A percentile compares a stretch with the other conserved stretches of the same genome.
phyloP scores from a whole-genome alignment of 2,888 invertebrate genomes.

The Ophioninae sp. region DNA sequence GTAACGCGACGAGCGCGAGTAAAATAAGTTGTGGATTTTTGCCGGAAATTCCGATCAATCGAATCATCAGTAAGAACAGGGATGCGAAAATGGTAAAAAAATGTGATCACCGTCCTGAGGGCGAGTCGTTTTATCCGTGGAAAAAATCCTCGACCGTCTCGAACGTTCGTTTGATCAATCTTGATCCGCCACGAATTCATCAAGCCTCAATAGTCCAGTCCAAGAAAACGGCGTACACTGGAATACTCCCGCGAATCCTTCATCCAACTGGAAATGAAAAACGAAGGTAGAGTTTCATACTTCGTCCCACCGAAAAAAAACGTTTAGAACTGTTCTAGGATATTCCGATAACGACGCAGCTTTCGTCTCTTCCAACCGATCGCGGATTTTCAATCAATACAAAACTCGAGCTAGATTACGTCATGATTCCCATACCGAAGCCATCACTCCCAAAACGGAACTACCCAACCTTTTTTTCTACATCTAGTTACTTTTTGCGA shows the following conservation, averaged over 20 bases:
- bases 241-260: constrained; percentile 70
- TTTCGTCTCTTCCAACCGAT: background rate
- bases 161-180: constrained; percentile 65
- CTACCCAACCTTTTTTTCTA: background rate
- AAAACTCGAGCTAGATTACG: background rate
- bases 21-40: constrained; percentile 52
- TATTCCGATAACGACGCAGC: background rate
- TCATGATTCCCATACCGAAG: too few relatives aligned
- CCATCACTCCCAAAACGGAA: background rate
- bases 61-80: constrained; percentile 32
- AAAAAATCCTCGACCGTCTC: constrained; percentile 63
- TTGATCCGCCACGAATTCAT: constrained; percentile 57
- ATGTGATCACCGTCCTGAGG: background rate
- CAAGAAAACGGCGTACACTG: constrained; percentile 38
- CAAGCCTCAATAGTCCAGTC: constrained; percentile 22
- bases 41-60: constrained; percentile 62
- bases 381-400: background rate
- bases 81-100: constrained; percentile 24
- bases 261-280: constrained; percentile 35
- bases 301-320: background rate
- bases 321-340: background rate
- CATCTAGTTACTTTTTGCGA: too few relatives aligned
- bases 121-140: constrained; percentile 64
- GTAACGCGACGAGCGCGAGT: background rate
- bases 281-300: constrained; percentile 62